Conservation (phyloP, 2,888 invertebrate species). For the Chelonus formosanus region DNA sequence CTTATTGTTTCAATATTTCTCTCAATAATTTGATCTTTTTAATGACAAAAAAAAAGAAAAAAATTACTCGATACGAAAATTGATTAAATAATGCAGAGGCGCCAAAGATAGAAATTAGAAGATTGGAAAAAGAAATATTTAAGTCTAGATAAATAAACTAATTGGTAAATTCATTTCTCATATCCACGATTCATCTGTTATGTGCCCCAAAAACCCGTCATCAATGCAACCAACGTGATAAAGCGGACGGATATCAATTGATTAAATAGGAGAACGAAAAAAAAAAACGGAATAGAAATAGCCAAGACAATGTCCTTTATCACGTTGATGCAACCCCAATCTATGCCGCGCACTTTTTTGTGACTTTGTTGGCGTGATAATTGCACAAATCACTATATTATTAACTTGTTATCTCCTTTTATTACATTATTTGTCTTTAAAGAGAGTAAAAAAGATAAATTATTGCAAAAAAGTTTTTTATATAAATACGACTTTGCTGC, state of each 20-base stretch:
- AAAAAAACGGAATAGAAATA: too few relatives aligned
- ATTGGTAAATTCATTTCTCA: constrained; percentile 41
- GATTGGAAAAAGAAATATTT: background rate
- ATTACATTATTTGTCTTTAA: constrained; percentile 20
- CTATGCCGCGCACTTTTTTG: constrained; percentile 45
- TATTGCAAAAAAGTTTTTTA: too few relatives aligned
- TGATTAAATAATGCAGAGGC: background rate
- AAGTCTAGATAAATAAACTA: constrained; percentile 12
- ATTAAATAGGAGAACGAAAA: too few relatives aligned
- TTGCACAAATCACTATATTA: constrained; percentile 13
- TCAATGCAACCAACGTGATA: constrained; percentile 38
- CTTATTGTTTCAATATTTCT: background rate
- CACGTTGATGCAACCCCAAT: constrained; percentile 41
- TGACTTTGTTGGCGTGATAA: constrained; percentile 51
- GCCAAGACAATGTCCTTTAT: constrained; percentile 34
- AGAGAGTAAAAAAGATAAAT: too few relatives aligned
- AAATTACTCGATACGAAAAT: too few relatives aligned
- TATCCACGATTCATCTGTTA: constrained; percentile 45
- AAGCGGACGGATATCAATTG: constrained; percentile 23
- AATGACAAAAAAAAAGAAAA: too few relatives aligned
- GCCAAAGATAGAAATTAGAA: background rate
- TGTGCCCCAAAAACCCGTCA: constrained; percentile 38
- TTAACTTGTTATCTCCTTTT: constrained; percentile 23
- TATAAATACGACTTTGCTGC: constrained; percentile 21
- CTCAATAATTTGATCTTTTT: background rate